Evolutionary conservation across 2,888 invertebrate genomes (phyloP), one percentile per base, ranked within the genome.

Genomic region (Ischnus inquisitorius): DNA sequence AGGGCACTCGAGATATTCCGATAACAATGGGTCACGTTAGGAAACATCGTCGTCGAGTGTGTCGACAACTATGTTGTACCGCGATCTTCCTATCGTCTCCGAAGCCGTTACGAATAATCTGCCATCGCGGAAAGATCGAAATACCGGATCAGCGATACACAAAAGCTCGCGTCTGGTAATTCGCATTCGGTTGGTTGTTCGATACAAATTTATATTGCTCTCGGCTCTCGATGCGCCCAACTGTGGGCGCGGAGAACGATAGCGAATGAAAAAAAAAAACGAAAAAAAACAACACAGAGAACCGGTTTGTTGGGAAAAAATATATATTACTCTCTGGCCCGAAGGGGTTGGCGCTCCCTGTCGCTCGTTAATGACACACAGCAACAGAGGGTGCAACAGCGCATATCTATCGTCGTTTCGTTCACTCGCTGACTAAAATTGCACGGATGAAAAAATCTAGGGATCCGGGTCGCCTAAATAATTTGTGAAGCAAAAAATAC

Each of bases 361-460:
- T 82, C 43, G 84, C 84, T 82, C 85, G 79, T 82, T 85, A 85
- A 85, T 85, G 82, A 85, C 64, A 82, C 82, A 62, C 82, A 76
- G 77, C 77, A 80, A 68, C 62, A 48, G 48, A 64, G 74, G 64
- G 64, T 64, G 64, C 22, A 74, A 64, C 74, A 22, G 74, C 43
- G 74, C 74, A 64, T 64, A 74, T 64, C 62, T 74, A 48, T 64
- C 62, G 48, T 64, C 64, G 62, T 51, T 64, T 62, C 62, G 34
- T 74, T 64, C 34, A n/a, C 46, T 39, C 62, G 74, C 62, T 64
- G 62, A 74, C 74, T 62, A 64, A 77, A 77, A 57, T 46, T 57
- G 68, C 68, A 77, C 68, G 77, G 60, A 77, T 68, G 22, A 77
- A 68, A 60, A 77, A 68, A 68, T 77, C 57, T 57, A n/a, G 46